Evolutionary conservation across 2,113 vertebrate genomes (phyloP).

Genomic region (Mormoops blainvillei): DNA sequence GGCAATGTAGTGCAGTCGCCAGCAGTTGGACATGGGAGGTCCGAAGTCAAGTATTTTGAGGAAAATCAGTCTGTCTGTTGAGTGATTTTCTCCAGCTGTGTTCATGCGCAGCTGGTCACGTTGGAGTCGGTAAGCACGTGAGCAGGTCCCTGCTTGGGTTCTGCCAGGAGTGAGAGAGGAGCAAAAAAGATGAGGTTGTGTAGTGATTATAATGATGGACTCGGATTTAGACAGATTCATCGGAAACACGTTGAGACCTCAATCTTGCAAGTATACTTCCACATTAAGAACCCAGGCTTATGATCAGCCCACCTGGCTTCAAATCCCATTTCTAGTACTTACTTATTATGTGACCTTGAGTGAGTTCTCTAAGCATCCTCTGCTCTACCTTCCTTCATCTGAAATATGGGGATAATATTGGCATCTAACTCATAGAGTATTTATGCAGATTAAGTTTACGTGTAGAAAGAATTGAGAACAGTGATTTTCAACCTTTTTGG

Average conservation of each 20-base stretch:
- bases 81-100: slow-evolving; percentile 29
- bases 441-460: background rate
- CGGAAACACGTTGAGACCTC: slow-evolving; percentile 47
- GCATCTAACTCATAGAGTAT: background rate
- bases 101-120: slow-evolving; percentile 25
- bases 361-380: background rate
- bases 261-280: slow-evolving; percentile 18
- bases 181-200: background rate
- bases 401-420: background rate
- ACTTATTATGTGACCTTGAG: background rate
- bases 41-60: slow-evolving; percentile 34
- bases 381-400: background rate
- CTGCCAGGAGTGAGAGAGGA: slow-evolving; percentile 8
- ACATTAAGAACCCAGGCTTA: background rate
- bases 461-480: background rate
- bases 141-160: background rate
- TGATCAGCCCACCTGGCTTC: background rate
- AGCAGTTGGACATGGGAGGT: background rate
- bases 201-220: slow-evolving; percentile 53
- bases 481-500: background rate
- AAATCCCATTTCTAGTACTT: background rate
- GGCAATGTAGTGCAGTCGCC: background rate
- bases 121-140: slow-evolving; percentile 28
- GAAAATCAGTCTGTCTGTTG: background rate
- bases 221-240: slow-evolving; percentile 37